Evolutionary conservation across 2,797 vertebrate genomes (phyloP).

Genomic region (Mus minutoides): DNA sequence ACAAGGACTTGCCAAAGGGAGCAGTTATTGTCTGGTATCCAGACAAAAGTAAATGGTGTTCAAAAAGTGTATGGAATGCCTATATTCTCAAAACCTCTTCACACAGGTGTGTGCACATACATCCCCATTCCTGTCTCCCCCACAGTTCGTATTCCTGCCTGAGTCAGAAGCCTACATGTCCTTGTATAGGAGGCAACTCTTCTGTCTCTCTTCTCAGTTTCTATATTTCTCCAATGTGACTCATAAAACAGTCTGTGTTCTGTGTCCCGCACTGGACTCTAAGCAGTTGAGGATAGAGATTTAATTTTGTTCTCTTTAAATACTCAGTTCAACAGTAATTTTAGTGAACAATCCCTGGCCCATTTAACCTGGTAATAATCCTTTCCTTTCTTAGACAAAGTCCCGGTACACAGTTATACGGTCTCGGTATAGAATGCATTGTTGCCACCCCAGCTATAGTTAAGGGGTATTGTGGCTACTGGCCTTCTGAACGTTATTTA

Average conservation of each 20-base stretch:
- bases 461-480: not conserved
- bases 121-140: too few relatives aligned
- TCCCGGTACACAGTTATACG: not conserved
- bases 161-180: not conserved
- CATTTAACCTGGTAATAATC: not conserved
- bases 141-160: rapidly evolving
- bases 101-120: not conserved
- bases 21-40: not conserved
- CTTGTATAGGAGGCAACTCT: not conserved
- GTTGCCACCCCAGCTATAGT: not conserved
- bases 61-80: not conserved
- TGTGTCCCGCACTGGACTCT: not conserved
- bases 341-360: not conserved
- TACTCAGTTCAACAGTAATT: constrained; percentile 18
- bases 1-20: not conserved
- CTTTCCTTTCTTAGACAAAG: not conserved
- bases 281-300: not conserved
- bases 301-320: constrained; percentile 33
- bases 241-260: not conserved
- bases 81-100: not conserved
- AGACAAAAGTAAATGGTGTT: not conserved
- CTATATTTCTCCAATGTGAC: not conserved
- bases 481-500: not conserved
- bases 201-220: not conserved
- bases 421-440: too few relatives aligned